Base-by-base conservation (phyloP, 2,113 vertebrate species). In the Indicator maculatus region DNA sequence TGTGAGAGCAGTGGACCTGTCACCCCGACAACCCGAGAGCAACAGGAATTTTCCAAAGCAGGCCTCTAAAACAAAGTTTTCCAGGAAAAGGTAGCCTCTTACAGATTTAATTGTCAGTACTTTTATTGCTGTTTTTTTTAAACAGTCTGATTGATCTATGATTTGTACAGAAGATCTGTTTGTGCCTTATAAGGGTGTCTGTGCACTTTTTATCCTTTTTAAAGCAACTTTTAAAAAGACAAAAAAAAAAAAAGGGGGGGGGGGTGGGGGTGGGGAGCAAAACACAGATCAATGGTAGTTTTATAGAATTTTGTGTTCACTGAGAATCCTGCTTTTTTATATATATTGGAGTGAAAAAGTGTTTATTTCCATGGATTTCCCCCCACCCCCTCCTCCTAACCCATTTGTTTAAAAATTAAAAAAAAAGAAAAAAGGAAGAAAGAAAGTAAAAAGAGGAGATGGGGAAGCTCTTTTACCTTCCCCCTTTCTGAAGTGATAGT, bases 101-200 rank as follows among this genome's bases (percentile, higher is more conserved):
- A 94, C 80, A 84, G 82, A 89, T 91, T 90, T 93, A 86, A 95
- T 92, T 55, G 72, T 91, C 93, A 78, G 92, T 97, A 86, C 76
- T 89, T n/a, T 94, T 97, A 93, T 93, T 92, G 33, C 86, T 87
- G 88, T 97, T 94, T 94, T 95, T 96, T 93, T 96, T 95, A 96
- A 96, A 64, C 83, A 94, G 91, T 72, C 87, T 11, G 33, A 95
- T 85, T 44, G 41, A 93, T 83, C 67, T 56, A 94, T 83, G 88
- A 97, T 97, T 96, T 95, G 97, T 98, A 96, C 89, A 96, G 97
- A 96, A 96, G 88, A 98, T 97, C 97, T 98, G 98, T 98, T 97
- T 97, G 98, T 98, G 98, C 98, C 98, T 98, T 98, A 98, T 96
- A 95, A 97, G 97, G 97, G 97, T 96, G 97, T 98, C 97, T 95